These are phyloP conservation scores for Drosophila putrida DNA, from an alignment of 2,888 invertebrate genomes.

Conservation along the genomic window DNA sequence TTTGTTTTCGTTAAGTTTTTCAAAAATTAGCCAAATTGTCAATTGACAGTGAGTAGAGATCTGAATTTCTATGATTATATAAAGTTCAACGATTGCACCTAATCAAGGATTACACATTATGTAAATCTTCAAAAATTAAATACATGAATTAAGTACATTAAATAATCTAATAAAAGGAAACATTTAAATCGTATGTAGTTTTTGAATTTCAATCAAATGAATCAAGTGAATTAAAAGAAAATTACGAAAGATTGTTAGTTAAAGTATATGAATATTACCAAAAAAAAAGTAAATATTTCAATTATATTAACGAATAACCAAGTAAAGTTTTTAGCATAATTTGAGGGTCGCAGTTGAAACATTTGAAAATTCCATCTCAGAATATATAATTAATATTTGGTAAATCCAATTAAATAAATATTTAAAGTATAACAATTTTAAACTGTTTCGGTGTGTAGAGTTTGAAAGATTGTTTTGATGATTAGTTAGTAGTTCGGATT, in stretches of 20 bases:
- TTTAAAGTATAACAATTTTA: conserved; percentile 15
- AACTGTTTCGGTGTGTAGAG: conserved; percentile 37
- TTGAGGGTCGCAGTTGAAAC: conserved; percentile 48
- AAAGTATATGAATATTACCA: conserved; percentile 23
- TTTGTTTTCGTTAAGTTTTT: conserved; percentile 26
- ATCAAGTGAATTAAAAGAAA: conserved; percentile 7
- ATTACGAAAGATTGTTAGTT: conserved; percentile 27
- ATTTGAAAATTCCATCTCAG: conserved; percentile 40
- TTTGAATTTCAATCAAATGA: conserved; percentile 30
- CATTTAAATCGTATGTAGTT: conserved; percentile 32
- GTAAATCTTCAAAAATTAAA: conserved; percentile 28
- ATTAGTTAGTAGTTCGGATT: conserved; percentile 26
- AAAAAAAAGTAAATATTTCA: conserved; percentile 15
- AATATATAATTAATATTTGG: conserved; percentile 20
- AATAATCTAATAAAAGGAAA: conserved; percentile 9
- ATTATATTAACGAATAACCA: conserved; percentile 18
- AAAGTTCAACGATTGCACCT: conserved; percentile 30
- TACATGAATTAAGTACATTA: conserved; percentile 9
- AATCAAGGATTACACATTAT: conserved; percentile 28
- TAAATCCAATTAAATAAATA: conserved; percentile 16
- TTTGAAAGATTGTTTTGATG: conserved; percentile 17
- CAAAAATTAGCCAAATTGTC: conserved; percentile 41
- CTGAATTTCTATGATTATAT: conserved; percentile 2
- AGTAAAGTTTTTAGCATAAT: conserved; percentile 27
- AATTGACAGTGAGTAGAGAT: conserved; percentile 33